Conservation (phyloP, 2,797 vertebrate species). For the Apodemus agrarius region DNA sequence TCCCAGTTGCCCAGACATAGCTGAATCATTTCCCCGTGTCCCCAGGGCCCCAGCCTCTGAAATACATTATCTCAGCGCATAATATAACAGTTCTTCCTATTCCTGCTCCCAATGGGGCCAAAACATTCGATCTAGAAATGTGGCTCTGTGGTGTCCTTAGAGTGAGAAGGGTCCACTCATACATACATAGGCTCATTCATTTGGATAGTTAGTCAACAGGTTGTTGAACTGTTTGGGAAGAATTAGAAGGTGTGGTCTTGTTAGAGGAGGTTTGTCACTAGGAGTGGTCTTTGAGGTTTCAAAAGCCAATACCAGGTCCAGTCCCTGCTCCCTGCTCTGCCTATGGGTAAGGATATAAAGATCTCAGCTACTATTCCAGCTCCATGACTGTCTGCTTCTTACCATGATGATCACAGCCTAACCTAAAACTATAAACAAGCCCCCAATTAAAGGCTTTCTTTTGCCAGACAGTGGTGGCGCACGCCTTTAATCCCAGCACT, state of each 20-base stretch:
- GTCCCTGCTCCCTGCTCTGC: not conserved
- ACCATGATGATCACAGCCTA: not conserved
- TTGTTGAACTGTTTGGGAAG: not conserved
- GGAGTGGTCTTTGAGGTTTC: not conserved
- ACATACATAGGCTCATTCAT: not conserved
- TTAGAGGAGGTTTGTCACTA: not conserved
- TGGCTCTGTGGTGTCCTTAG: not conserved
- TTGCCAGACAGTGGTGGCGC: too few species aligned
- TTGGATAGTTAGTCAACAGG: not conserved
- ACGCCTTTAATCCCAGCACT: too few species aligned
- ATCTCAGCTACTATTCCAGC: not conserved
- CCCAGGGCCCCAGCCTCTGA: not conserved
- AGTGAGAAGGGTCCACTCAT: not conserved
- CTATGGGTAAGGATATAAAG: not conserved
- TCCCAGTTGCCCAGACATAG: not conserved
- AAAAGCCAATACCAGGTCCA: too few species aligned
- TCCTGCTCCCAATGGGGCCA: not conserved
- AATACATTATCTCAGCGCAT: not conserved
- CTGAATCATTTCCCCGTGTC: not conserved
- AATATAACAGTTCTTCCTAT: not conserved
- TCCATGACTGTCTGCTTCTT: not conserved
- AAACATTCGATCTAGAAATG: not conserved
- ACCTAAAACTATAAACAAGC: not conserved
- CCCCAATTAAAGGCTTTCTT: not conserved
- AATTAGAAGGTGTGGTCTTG: not conserved